phyloP scores from a whole-genome alignment of 2,113 vertebrate species.

The Mola mola region DNA sequence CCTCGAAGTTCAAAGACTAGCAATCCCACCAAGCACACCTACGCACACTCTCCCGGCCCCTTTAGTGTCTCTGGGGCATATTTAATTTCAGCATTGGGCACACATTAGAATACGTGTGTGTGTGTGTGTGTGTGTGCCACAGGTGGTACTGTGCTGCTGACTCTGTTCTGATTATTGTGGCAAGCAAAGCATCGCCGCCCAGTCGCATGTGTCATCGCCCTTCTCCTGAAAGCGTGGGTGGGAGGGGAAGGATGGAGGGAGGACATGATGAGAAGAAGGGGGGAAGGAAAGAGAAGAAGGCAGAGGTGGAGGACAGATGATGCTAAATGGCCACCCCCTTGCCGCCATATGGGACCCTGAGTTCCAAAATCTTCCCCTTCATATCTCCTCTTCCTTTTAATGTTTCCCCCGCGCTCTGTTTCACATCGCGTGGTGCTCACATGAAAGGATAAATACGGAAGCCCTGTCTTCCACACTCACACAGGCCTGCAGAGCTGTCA shows the following conservation, averaged over 20 bases:
- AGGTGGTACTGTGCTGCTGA: conserved; percentile 60
- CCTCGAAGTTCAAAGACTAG: conserved; percentile 72
- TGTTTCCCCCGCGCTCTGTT: neutral
- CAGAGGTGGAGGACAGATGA: conserved; percentile 46
- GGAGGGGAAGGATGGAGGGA: conserved; percentile 51
- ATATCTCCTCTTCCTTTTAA: conserved; percentile 18
- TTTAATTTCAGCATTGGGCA: conserved; percentile 63
- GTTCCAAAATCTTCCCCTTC: conserved; percentile 57
- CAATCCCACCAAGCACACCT: conserved; percentile 64
- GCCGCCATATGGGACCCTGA: conserved; percentile 75
- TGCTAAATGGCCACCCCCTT: conserved; percentile 63
- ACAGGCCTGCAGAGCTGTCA: conserved; percentile 18
- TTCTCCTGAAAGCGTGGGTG: conserved; percentile 70
- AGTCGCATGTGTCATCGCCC: conserved; percentile 62
- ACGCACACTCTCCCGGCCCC: conserved; percentile 54
- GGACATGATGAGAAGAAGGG: conserved; percentile 37
- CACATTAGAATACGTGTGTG: conserved; percentile 29
- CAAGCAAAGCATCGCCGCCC: conserved; percentile 65
- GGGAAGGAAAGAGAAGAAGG: conserved; percentile 40
- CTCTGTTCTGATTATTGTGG: conserved; percentile 67
- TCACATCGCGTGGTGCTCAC: neutral
- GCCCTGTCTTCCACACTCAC: neutral
- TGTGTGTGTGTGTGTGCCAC: conserved; percentile 41
- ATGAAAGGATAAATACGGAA: neutral
- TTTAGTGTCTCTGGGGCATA: conserved; percentile 66